These are phyloP conservation scores for Cheirogaleus major DNA, from an alignment of 2,797 vertebrate genomes.

Conservation along the genomic window DNA sequence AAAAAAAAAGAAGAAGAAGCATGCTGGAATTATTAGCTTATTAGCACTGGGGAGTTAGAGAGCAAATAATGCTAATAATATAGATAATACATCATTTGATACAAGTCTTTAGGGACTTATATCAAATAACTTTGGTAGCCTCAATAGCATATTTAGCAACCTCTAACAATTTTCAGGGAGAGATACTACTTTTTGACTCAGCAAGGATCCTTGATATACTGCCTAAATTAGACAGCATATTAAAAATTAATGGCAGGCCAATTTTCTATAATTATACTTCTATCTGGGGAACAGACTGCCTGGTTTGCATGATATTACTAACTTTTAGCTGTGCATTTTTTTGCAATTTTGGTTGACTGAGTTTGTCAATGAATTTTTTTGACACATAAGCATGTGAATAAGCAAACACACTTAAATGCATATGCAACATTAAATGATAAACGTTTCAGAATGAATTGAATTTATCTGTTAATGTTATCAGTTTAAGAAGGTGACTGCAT, in stretches of 20 bases:
- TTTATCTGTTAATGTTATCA: background rate
- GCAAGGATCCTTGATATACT: constrained; percentile 65
- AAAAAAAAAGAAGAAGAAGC: background rate
- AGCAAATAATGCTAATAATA: constrained; percentile 68
- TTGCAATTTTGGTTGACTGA: constrained; percentile 54
- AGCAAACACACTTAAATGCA: background rate
- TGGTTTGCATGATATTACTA: constrained; percentile 57
- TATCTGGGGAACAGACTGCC: constrained; percentile 56
- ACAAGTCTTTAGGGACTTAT: constrained; percentile 63
- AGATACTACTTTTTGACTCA: constrained; percentile 67
- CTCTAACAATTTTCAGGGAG: constrained; percentile 68
- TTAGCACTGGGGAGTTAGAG: background rate
- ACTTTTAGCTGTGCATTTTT: constrained; percentile 35
- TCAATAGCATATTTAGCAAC: constrained; percentile 68
- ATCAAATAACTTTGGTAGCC: constrained; percentile 51
- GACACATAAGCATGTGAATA: background rate
- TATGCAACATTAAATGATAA: background rate
- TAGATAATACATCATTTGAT: constrained; percentile 72
- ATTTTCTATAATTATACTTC: constrained; percentile 76
- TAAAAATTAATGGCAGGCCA: constrained; percentile 76
- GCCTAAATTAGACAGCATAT: constrained; percentile 76
- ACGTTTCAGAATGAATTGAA: background rate
- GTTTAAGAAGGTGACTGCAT: background rate
- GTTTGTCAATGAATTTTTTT: constrained; percentile 58
- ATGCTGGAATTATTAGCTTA: background rate